Evolutionary conservation across 1,140 invertebrate genomes (phyloP).

Genomic region (Drosophila cardini): DNA sequence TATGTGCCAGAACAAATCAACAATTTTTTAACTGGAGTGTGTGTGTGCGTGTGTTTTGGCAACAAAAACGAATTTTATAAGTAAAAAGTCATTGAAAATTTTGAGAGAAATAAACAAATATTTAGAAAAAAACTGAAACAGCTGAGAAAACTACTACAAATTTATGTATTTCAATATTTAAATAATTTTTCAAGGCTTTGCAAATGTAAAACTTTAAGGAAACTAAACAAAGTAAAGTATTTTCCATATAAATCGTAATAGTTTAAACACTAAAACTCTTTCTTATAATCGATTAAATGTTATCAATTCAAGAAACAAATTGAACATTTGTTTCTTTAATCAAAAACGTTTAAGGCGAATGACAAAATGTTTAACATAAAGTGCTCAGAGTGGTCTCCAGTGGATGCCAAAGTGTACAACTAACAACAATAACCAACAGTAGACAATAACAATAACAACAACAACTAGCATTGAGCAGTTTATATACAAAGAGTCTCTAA

Average conservation of each 20-base stretch:
- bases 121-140: background rate
- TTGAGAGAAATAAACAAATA: background rate
- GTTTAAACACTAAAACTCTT: background rate
- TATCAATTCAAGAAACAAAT: constrained; percentile 27
- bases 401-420: constrained; percentile 37
- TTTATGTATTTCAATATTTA: background rate
- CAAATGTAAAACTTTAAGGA: too few relatives aligned
- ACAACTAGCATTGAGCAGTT: constrained; percentile 41
- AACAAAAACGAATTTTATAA: constrained; percentile 6
- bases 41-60: background rate
- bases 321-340: constrained; percentile 26
- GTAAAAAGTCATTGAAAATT: background rate
- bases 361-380: constrained; percentile 56
- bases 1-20: background rate
- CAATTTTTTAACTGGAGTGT: background rate
- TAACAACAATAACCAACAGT: constrained; percentile 4
- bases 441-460: constrained; percentile 13
- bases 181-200: too few relatives aligned
- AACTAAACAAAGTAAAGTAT: too few relatives aligned
- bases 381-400: constrained; percentile 16
- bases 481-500: constrained; percentile 61
- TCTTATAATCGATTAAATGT: background rate
- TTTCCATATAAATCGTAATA: too few relatives aligned
- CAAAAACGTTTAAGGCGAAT: constrained; percentile 15
- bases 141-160: background rate